These are phyloP conservation scores for Martes martes DNA, from an alignment of 2,113 vertebrate species.

Conservation along the genomic window DNA sequence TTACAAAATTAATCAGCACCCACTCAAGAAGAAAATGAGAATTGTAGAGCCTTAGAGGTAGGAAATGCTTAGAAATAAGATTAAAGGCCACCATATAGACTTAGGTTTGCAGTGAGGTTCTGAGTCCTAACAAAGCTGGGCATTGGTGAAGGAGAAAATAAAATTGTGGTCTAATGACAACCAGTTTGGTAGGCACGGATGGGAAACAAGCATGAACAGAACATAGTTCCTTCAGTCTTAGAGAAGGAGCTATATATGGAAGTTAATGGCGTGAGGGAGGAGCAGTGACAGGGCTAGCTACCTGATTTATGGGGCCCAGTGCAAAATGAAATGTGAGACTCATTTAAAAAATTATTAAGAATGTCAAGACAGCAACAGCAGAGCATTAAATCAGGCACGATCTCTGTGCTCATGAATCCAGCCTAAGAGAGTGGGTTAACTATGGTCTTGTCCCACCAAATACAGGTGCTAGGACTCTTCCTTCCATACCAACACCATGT, in stretches of 20 bases:
- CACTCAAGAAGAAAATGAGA: slow-evolving; percentile 19
- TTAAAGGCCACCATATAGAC: background rate
- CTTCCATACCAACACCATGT: background rate
- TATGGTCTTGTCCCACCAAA: background rate
- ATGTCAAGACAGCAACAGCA: background rate
- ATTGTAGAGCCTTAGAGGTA: background rate
- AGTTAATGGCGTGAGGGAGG: background rate
- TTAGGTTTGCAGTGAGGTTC: background rate
- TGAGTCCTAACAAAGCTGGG: background rate
- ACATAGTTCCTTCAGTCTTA: background rate
- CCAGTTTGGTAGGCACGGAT: background rate
- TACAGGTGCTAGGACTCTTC: background rate
- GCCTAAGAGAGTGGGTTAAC: too few species aligned
- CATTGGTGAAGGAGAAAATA: background rate
- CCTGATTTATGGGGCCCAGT: background rate
- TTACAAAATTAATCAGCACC: background rate
- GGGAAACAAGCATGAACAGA: background rate
- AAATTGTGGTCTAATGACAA: background rate
- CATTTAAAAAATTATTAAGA: background rate
- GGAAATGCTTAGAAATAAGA: background rate
- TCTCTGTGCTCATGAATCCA: background rate
- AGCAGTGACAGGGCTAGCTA: background rate
- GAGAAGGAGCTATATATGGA: background rate
- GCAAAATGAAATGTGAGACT: background rate
- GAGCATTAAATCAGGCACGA: background rate